phyloP scores from a whole-genome alignment of 2,113 vertebrate genomes.

The Pygoscelis antarcticus region DNA sequence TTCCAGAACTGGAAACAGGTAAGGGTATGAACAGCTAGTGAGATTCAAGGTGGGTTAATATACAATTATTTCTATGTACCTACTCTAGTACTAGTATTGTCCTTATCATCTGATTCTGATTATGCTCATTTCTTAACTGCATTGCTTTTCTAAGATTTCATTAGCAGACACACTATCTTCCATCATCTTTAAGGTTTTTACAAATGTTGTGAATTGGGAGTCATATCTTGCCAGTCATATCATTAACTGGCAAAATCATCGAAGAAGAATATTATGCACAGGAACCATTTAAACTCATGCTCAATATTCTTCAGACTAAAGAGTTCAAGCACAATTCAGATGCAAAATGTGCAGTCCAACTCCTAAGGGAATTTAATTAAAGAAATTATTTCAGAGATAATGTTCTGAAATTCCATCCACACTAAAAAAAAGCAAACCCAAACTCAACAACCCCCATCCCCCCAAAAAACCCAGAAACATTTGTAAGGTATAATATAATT shows the following conservation, averaged over 20 bases:
- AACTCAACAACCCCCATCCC: neutral
- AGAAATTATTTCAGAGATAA: neutral
- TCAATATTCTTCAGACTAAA: neutral
- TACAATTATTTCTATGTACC: neutral
- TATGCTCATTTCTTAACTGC: neutral
- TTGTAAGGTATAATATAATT: neutral
- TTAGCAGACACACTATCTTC: neutral
- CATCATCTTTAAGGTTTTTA: neutral
- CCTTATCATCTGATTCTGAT: neutral
- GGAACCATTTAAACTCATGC: neutral
- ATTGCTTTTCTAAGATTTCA: neutral
- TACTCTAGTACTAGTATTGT: neutral
- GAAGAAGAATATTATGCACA: neutral
- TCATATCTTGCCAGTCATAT: neutral
- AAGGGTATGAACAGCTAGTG: neutral
- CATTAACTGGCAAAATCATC: neutral
- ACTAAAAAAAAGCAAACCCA: neutral
- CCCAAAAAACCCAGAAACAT: accelerated
- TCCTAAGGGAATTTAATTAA: neutral
- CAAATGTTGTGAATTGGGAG: neutral
- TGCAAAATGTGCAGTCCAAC: neutral
- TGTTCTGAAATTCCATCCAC: neutral
- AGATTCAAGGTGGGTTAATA: neutral
- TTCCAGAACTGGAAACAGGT: neutral
- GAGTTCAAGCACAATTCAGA: neutral